Percentiles rank a stretch among this genome's conserved stretches.
phyloP scores from a whole-genome alignment of 2,113 vertebrate genomes.

The Leiothrix lutea region DNA sequence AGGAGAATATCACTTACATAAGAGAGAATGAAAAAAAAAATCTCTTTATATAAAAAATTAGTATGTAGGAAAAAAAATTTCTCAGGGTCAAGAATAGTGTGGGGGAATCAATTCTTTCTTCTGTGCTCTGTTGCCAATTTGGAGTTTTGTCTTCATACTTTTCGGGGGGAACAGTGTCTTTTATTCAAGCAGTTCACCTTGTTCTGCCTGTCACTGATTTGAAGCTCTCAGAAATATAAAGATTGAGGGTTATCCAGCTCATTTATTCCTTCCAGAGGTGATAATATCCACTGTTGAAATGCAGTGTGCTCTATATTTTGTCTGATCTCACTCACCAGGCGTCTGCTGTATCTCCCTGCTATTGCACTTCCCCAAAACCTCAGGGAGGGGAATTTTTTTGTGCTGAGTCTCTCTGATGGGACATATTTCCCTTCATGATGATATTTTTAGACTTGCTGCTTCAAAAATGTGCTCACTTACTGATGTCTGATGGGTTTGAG shows the following conservation, averaged over 20 bases:
- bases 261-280: background rate
- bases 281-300: background rate
- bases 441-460: background rate
- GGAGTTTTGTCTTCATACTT: background rate
- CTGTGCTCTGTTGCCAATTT: background rate
- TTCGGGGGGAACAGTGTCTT: background rate
- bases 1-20: background rate
- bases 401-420: background rate
- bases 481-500: background rate
- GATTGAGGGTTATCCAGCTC: background rate
- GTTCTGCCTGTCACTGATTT: background rate
- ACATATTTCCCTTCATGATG: background rate
- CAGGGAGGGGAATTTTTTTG: background rate
- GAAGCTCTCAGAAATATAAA: background rate
- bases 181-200: background rate
- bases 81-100: background rate
- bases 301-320: background rate
- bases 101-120: background rate
- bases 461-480: background rate
- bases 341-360: background rate
- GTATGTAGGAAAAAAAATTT: background rate
- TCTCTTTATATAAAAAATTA: background rate
- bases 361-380: background rate
- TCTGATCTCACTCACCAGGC: background rate
- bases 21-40: background rate